Conservation (phyloP, 2,113 vertebrate genomes). For the Pipra filicauda region DNA sequence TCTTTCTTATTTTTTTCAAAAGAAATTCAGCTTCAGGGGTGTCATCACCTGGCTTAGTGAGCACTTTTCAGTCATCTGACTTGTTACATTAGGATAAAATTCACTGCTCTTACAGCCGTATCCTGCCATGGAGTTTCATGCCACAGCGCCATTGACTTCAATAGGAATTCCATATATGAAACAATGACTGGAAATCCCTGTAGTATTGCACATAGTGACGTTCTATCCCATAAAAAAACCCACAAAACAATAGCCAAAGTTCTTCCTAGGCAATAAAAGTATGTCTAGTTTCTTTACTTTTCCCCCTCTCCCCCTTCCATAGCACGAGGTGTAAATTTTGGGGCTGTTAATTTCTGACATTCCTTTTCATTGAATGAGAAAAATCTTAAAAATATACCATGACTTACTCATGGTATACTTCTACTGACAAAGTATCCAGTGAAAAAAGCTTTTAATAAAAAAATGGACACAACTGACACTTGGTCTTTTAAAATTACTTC, state of each 20-base stretch:
- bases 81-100: not conserved
- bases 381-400: constrained; percentile 13
- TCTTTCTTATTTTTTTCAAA: not conserved
- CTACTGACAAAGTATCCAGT: constrained; percentile 30
- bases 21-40: not conserved
- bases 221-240: not conserved
- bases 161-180: not conserved
- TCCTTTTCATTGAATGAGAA: not conserved
- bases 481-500: not conserved
- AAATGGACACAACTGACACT: not conserved
- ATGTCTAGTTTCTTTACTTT: not conserved
- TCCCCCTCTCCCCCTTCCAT: not conserved
- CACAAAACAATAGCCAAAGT: constrained; percentile 17
- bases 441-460: constrained; percentile 46
- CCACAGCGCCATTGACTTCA: not conserved
- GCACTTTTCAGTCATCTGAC: not conserved
- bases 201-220: not conserved
- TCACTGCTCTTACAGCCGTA: not conserved
- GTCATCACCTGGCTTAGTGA: not conserved
- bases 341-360: not conserved
- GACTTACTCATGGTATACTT: not conserved
- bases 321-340: not conserved
- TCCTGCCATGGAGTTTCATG: not conserved
- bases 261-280: not conserved
- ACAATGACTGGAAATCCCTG: constrained; percentile 40